Percentiles rank a stretch among this genome's conserved stretches.
These are phyloP conservation scores for Ptychochromis oligacanthus DNA, from an alignment of 2,113 vertebrate species.

Conservation along the genomic window DNA sequence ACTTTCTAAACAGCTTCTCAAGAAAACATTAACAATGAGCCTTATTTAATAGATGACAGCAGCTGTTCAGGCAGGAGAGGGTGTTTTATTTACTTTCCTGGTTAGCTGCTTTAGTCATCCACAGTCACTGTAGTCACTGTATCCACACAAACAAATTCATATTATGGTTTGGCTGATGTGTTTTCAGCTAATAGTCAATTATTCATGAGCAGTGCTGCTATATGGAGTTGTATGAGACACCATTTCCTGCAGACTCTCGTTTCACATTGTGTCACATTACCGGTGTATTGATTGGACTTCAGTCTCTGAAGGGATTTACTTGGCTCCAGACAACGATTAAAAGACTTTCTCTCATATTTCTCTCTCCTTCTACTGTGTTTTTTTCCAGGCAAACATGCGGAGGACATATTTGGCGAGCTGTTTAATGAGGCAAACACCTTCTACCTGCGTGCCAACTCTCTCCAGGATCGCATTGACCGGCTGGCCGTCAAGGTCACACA, in stretches of 20 bases:
- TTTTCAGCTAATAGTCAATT: constrained; percentile 17
- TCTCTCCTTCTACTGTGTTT: neutral
- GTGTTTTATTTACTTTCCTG: constrained; percentile 5
- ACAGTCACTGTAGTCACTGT: neutral
- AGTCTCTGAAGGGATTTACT: constrained; percentile 20
- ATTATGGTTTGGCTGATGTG: neutral
- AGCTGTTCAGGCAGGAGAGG: neutral
- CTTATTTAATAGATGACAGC: neutral
- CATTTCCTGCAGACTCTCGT: constrained; percentile 45
- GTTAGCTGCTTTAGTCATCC: neutral
- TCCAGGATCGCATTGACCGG: constrained; percentile 98
- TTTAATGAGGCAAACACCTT: constrained; percentile 98
- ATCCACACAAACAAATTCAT: neutral
- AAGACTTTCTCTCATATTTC: constrained; percentile 20
- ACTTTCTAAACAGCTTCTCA: neutral
- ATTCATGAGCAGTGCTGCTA: constrained; percentile 26
- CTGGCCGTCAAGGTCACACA: constrained; percentile 98
- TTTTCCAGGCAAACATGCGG: constrained; percentile 94
- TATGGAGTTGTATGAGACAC: constrained; percentile 18
- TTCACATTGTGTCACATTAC: constrained; percentile 54
- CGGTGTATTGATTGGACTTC: constrained; percentile 40
- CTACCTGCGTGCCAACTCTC: constrained; percentile 95
- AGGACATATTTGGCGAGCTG: constrained; percentile 98
- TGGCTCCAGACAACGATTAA: constrained; percentile 43
- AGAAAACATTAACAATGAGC: neutral